phyloP scores from a whole-genome alignment of 2,888 invertebrate species.

The Lepeophtheirus nordmannii region DNA sequence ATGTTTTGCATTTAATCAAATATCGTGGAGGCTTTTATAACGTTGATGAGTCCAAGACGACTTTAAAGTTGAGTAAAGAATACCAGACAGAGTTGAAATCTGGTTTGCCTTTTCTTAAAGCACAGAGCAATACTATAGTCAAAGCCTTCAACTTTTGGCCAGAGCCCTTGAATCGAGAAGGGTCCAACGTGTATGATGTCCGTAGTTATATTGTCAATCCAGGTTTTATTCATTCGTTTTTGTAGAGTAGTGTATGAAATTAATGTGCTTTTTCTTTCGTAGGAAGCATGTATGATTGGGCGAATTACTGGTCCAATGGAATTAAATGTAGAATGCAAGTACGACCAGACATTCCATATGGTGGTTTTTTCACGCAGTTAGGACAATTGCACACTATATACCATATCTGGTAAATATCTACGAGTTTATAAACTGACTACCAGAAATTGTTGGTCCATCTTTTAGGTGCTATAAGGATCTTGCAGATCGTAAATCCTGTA shows the following conservation, averaged over 20 bases:
- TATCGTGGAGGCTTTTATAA: conserved; percentile 12
- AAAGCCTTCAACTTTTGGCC: conserved; percentile 24
- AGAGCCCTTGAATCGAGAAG: background rate
- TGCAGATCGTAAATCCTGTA: conserved; percentile 76
- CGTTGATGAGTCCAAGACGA: background rate
- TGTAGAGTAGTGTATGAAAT: background rate
- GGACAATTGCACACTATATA: conserved; percentile 92
- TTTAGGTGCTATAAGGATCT: conserved; percentile 64
- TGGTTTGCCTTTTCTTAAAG: background rate
- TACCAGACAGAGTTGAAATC: background rate
- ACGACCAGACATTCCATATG: conserved; percentile 80
- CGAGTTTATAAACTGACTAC: background rate
- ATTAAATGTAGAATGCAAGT: conserved; percentile 56
- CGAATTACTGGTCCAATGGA: conserved; percentile 24
- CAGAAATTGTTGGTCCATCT: background rate
- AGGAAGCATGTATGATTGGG: conserved; percentile 19
- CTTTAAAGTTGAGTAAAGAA: background rate
- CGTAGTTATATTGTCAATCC: conserved; percentile 22
- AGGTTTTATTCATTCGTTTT: background rate
- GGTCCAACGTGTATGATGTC: conserved; percentile 23
- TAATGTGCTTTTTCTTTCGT: background rate
- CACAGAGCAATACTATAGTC: background rate
- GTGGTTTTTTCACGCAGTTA: conserved; percentile 94
- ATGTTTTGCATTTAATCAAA: conserved; percentile 15
- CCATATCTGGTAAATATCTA: conserved; percentile 88